phyloP scores from a whole-genome alignment of 2,113 vertebrate genomes.

The Deroptyus accipitrinus region DNA sequence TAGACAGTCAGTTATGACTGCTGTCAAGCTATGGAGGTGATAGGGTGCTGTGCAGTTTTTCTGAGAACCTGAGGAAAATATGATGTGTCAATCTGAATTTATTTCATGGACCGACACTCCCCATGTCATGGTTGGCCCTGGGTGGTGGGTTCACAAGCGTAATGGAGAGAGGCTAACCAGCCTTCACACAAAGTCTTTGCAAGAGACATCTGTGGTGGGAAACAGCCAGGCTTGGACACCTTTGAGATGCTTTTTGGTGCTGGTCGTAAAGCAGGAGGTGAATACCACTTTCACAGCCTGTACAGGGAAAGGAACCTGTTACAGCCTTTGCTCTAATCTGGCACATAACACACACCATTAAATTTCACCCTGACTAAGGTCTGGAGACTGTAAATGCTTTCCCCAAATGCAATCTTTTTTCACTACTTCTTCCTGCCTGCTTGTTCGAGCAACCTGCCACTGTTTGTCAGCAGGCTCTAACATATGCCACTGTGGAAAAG shows the following conservation, averaged over 20 bases:
- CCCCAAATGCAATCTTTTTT: neutral
- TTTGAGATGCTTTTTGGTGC: neutral
- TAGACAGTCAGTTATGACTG: neutral
- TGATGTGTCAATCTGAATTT: rapidly evolving
- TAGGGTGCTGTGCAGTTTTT: neutral
- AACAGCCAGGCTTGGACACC: neutral
- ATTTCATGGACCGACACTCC: rapidly evolving
- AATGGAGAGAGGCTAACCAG: neutral
- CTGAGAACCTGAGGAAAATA: neutral
- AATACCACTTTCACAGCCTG: rapidly evolving
- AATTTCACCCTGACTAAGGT: neutral
- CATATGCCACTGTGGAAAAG: neutral
- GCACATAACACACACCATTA: neutral
- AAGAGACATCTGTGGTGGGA: neutral
- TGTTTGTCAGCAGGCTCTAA: neutral
- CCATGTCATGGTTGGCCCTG: neutral
- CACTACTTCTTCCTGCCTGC: neutral
- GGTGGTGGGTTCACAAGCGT: neutral
- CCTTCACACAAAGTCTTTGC: neutral
- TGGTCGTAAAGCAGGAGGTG: neutral
- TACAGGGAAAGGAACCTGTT: neutral
- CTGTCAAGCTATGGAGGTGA: neutral
- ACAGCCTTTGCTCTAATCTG: neutral
- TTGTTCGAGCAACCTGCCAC: neutral
- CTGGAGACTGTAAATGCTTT: neutral